Evolutionary conservation across 2,797 vertebrate species (phyloP), one percentile per base, ranked within the genome.

Genomic region (Parotocinclus haroldoi): DNA sequence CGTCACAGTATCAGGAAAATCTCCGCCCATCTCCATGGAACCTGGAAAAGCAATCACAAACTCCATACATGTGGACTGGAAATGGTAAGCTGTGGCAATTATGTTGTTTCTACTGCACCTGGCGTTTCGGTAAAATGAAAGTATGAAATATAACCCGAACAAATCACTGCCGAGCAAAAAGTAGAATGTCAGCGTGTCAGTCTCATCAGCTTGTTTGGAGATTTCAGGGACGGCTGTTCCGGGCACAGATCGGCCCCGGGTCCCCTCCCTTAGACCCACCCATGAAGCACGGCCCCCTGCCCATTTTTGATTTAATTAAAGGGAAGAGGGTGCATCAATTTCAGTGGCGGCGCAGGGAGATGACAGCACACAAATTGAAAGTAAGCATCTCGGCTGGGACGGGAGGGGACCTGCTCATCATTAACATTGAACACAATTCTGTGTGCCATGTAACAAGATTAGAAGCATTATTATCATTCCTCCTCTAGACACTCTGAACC

Each of bases 281-380:
- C 60, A 38, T n/a, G 36, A 46, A 68, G 63, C 39, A 3, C 39
- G 67, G 75, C 79, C 82, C 83, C 68, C 83, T 63, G 71, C 85
- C 86, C 80, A 77, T 72, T 85, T 86, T 89, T 87, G 80, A 89
- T 89, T 90, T 89, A 89, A 91, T 91, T 90, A 89, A 90, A 89
- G 72, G 76, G 71, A 86, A 85, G 84, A 77, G 78, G 81, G 79
- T 73, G 81, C 88, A 90, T 89, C 84, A 90, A 89, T 91, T 90
- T 85, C 73, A 78, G 64, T 60, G 17, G 71, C 65, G 67, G 83
- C 75, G 83, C 67, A 68, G 79, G 71, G 83, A 87, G 87, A 90
- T 91, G 90, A 91, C 88, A 89, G 88, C 86, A 90, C 86, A 90
- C 89, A 91, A 90, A 90, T 89, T 89, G 88, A 90, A 90, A 89